A percentile compares a stretch with the other conserved stretches of the same genome.
These are phyloP conservation scores for Eriosoma lanigerum DNA, from an alignment of 1,140 invertebrate genomes.

Conservation along the genomic window DNA sequence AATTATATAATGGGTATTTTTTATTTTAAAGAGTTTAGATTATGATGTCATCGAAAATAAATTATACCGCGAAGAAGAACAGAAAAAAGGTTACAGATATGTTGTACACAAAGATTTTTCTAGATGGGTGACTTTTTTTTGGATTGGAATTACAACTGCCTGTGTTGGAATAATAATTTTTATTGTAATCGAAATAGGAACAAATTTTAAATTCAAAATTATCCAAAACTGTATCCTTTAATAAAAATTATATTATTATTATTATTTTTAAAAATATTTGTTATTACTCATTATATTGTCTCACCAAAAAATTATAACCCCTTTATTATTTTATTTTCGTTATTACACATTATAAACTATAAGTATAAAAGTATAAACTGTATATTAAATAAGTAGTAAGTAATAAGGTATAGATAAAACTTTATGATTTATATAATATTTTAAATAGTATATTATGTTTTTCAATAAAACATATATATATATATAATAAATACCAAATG, in stretches of 20 bases:
- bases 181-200: conserved; percentile 83
- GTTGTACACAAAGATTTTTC: conserved; percentile 74
- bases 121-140: conserved; percentile 89
- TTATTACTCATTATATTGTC: too few relatives aligned
- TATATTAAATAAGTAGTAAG: too few relatives aligned
- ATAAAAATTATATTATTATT: not conserved
- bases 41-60: conserved; percentile 88
- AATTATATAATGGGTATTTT: too few relatives aligned
- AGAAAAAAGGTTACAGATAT: conserved; percentile 72
- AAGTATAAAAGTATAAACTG: too few relatives aligned
- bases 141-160: conserved; percentile 94
- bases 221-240: conserved; percentile 81
- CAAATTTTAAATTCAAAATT: conserved; percentile 76
- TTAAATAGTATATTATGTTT: too few relatives aligned
- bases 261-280: not conserved
- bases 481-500: too few relatives aligned
- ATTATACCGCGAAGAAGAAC: conserved; percentile 75
- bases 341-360: too few relatives aligned
- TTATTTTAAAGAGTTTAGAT: conserved; percentile 74
- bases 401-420: too few relatives aligned
- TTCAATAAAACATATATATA: too few relatives aligned
- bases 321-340: too few relatives aligned
- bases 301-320: too few relatives aligned
- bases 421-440: too few relatives aligned
- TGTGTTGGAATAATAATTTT: conserved; percentile 87